Evolutionary conservation across 2,888 invertebrate genomes (phyloP).

Genomic region (Helleia helle): DNA sequence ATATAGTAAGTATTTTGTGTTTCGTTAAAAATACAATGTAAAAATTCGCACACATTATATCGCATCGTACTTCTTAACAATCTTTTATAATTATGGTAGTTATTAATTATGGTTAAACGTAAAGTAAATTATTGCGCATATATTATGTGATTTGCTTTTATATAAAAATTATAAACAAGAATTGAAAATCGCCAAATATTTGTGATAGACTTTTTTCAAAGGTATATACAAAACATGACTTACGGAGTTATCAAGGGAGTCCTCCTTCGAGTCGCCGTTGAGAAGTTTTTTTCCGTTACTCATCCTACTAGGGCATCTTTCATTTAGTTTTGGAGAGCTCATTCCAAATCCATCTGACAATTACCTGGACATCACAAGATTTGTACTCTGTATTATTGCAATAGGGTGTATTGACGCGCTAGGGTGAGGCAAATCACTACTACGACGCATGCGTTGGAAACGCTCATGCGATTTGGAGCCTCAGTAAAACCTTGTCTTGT

Average conservation of each 20-base stretch:
- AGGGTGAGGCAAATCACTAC: slow-evolving; percentile 18
- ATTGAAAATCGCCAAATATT: too few species aligned
- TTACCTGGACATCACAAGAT: background rate
- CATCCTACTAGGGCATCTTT: slow-evolving; percentile 52
- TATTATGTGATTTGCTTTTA: too few species aligned
- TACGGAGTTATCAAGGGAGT: slow-evolving; percentile 61
- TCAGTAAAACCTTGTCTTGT: slow-evolving; percentile 16
- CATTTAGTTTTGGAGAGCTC: slow-evolving; percentile 63
- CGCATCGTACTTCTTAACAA: too few species aligned
- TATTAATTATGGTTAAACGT: too few species aligned
- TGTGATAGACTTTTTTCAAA: too few species aligned
- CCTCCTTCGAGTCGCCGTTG: slow-evolving; percentile 51
- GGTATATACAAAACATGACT: too few species aligned
- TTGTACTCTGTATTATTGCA: background rate
- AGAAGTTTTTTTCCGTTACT: slow-evolving; percentile 54
- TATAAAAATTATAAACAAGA: too few species aligned
- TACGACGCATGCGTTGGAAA: slow-evolving; percentile 20
- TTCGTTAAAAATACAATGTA: too few species aligned
- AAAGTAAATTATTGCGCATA: too few species aligned
- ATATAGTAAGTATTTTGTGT: too few species aligned
- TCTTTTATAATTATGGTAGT: too few species aligned
- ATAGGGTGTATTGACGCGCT: slow-evolving; percentile 4
- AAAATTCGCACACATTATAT: too few species aligned
- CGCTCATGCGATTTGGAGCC: slow-evolving; percentile 17
- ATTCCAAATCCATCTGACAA: slow-evolving; percentile 26